phyloP scores from a whole-genome alignment of 2,888 invertebrate species.

The Microctonus aethiopoides region DNA sequence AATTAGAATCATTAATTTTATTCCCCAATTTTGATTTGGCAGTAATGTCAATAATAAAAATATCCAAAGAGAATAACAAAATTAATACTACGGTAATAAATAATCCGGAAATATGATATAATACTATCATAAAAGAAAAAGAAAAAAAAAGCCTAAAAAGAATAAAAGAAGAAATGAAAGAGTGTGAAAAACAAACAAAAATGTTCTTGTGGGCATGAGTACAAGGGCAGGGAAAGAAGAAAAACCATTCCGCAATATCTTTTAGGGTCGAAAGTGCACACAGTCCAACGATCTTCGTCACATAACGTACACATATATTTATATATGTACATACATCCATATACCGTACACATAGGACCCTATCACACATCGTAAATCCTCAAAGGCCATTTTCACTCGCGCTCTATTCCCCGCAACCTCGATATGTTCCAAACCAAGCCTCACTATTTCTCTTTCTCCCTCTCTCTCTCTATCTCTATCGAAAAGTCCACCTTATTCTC shows the following conservation, averaged over 20 bases:
- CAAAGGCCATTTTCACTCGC: constrained; percentile 42
- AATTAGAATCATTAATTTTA: too few relatives aligned
- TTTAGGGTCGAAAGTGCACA: constrained; percentile 57
- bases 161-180: constrained; percentile 17
- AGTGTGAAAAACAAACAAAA: constrained; percentile 7
- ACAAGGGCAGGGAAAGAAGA: constrained; percentile 45
- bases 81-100: too few relatives aligned
- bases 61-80: background rate
- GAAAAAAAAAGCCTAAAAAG: background rate
- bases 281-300: constrained; percentile 41
- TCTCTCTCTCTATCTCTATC: too few relatives aligned
- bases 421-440: constrained; percentile 25
- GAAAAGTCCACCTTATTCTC: constrained; percentile 17
- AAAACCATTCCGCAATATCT: constrained; percentile 55
- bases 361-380: constrained; percentile 47
- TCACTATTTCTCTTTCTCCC: too few relatives aligned
- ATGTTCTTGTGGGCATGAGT: background rate
- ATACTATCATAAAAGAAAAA: constrained; percentile 26
- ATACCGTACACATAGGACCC: constrained; percentile 25
- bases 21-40: too few relatives aligned
- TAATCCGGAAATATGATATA: background rate
- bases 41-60: background rate
- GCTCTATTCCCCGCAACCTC: constrained; percentile 22
- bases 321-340: constrained; percentile 12
- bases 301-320: too few relatives aligned